Evolutionary conservation across 2,888 invertebrate species (phyloP), one percentile per base, ranked within the genome.

Genomic region (Eristalinus aeneus): DNA sequence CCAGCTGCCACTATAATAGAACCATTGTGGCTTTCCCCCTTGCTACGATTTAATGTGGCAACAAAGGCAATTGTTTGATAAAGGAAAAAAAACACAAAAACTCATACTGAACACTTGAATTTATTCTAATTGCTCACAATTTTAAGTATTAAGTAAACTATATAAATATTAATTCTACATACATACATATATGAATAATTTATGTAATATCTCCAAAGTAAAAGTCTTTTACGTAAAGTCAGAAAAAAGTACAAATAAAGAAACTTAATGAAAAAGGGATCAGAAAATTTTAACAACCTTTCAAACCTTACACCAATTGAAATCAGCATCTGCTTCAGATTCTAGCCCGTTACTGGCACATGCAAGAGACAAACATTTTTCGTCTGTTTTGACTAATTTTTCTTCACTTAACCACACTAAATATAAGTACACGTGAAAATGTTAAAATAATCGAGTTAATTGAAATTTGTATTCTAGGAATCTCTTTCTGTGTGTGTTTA

Each of bases 131-230:
- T 54, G 72, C n/a, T 63, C 53, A 53, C 32, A 73, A 34, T 53
- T 65, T 54, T 54, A 72, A 34, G 32, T 64, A 16, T 64, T 56
- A 74, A 74, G 34, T 74, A 36, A 74, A 74, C 54, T 64, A 74
- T 64, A 74, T 74, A 64, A 74, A 74, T 73, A 73, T 63, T 63
- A 64, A 74, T 36, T 8, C 56, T 74, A 56, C 22, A 56, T 27
- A 56, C 56, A 56, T 54, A 56, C 20, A 54, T 56, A 34, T 27
- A 53, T 16, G 46, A 46, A 46, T 54, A 54, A 72, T 72, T 53
- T 63, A 72, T 63, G 53, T 72, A 73, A 73, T 73, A 63, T 63
- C 60, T n/a, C 61, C 54, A 53, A 73, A 73, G 56, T 56, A 56
- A 22, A 36, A 64, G 64, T 56, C 16, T 56, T 64, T 73, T 9